A percentile compares a stretch with the other conserved stretches of the same genome.
These are phyloP conservation scores for Sphaerodactylus townsendi DNA, from an alignment of 2,113 vertebrate genomes.

Conservation along the genomic window DNA sequence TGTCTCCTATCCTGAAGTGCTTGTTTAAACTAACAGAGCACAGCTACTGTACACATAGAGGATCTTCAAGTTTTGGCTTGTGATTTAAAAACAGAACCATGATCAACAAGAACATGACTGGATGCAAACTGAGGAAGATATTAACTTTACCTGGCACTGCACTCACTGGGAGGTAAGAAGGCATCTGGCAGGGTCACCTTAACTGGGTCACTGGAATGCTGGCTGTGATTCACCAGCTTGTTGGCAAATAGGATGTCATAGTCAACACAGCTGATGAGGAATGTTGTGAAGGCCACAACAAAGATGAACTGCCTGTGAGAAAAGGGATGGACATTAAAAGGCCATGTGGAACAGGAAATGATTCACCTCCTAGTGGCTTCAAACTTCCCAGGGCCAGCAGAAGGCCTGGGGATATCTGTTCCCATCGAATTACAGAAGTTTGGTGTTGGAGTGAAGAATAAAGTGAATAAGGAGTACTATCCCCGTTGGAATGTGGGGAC, in stretches of 20 bases:
- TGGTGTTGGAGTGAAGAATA: neutral
- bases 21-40: neutral
- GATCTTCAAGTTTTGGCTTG: neutral
- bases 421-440: neutral
- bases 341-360: neutral
- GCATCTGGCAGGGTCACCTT: constrained; percentile 96
- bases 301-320: constrained; percentile 92
- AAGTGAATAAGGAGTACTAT: neutral
- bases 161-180: constrained; percentile 88
- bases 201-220: constrained; percentile 82
- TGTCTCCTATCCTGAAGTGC: neutral
- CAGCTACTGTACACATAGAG: neutral
- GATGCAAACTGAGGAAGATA: neutral
- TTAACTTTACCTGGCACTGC: constrained; percentile 83
- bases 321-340: neutral
- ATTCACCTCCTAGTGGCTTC: neutral
- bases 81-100: neutral
- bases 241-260: constrained; percentile 99
- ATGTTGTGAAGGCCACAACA: constrained; percentile 96
- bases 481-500: neutral
- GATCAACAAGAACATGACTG: neutral
- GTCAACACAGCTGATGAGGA: constrained; percentile 96
- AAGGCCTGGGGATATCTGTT: neutral
- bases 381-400: neutral
- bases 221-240: constrained; percentile 94